A percentile compares a stretch with the other conserved stretches of the same genome.
phyloP scores from a whole-genome alignment of 2,888 invertebrate genomes.

The Cephus rjabovi region DNA sequence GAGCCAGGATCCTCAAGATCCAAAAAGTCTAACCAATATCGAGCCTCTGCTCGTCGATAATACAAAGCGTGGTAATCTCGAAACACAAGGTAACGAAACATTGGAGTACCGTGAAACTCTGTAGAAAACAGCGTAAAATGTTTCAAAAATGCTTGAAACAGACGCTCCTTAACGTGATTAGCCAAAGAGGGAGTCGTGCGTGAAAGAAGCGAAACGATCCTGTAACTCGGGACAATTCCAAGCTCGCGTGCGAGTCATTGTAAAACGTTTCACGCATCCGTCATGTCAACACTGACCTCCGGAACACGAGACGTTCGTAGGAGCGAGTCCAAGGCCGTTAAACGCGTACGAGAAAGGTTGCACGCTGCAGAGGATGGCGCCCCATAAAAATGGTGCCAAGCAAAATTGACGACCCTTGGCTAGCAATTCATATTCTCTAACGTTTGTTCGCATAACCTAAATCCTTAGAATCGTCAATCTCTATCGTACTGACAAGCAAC shows the following conservation, averaged over 20 bases:
- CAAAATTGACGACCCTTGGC: not conserved
- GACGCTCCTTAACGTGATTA: not conserved
- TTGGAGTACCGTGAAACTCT: not conserved
- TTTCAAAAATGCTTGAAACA: not conserved
- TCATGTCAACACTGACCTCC: slow-evolving; percentile 16
- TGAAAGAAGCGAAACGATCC: not conserved
- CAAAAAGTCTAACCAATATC: not conserved
- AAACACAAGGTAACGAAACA: not conserved
- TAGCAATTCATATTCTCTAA: not conserved
- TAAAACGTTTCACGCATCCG: not conserved
- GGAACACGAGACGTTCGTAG: not conserved
- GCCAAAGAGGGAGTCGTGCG: not conserved
- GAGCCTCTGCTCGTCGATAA: not conserved
- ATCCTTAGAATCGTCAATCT: not conserved
- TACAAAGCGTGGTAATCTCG: not conserved
- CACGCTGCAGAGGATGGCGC: not conserved
- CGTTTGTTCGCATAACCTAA: not conserved
- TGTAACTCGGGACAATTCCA: not conserved
- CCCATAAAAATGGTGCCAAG: not conserved
- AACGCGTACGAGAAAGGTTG: not conserved
- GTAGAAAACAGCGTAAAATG: not conserved
- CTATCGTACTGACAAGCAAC: not conserved
- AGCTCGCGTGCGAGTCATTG: not conserved
- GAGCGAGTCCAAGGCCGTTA: not conserved
- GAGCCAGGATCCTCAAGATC: not conserved